Percentiles rank a stretch among this genome's conserved stretches.
Conservation (phyloP, 2,888 invertebrate genomes). For the Dichetophora obliterata region DNA sequence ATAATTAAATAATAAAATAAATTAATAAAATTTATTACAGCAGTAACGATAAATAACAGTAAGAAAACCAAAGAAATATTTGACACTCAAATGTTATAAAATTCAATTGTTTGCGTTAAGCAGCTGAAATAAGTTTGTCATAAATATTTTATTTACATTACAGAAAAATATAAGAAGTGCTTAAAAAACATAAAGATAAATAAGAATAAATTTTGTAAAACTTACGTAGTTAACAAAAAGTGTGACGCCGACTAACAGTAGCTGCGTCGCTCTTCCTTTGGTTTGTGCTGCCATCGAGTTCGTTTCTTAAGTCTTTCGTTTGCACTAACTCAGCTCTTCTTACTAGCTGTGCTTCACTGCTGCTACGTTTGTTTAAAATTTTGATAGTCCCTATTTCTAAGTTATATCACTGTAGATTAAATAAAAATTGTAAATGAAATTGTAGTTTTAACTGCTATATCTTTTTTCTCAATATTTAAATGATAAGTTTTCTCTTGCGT, state of each 20-base stretch:
- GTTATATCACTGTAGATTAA: not conserved
- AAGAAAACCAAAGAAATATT: too few species aligned
- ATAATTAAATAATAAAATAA: too few species aligned
- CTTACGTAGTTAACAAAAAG: conserved; percentile 62
- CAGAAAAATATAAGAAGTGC: not conserved
- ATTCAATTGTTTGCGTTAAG: too few species aligned
- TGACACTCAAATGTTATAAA: too few species aligned
- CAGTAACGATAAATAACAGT: too few species aligned
- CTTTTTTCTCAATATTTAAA: not conserved
- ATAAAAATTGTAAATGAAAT: not conserved
- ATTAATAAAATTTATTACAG: too few species aligned
- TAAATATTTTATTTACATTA: not conserved
- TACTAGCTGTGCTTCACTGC: not conserved
- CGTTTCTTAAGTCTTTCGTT: conserved; percentile 59
- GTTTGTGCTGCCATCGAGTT: conserved; percentile 53
- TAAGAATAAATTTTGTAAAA: conserved; percentile 14
- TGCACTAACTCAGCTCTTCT: not conserved
- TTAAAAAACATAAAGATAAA: not conserved
- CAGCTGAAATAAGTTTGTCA: too few species aligned
- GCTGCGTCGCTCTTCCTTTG: conserved; percentile 27
- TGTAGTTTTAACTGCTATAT: not conserved
- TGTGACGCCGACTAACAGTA: conserved; percentile 50
- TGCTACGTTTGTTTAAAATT: not conserved
- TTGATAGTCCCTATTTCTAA: not conserved
- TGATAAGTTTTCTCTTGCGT: too few species aligned